Base-by-base conservation (phyloP, 2,888 invertebrate genomes). In the Acleris holmiana region DNA sequence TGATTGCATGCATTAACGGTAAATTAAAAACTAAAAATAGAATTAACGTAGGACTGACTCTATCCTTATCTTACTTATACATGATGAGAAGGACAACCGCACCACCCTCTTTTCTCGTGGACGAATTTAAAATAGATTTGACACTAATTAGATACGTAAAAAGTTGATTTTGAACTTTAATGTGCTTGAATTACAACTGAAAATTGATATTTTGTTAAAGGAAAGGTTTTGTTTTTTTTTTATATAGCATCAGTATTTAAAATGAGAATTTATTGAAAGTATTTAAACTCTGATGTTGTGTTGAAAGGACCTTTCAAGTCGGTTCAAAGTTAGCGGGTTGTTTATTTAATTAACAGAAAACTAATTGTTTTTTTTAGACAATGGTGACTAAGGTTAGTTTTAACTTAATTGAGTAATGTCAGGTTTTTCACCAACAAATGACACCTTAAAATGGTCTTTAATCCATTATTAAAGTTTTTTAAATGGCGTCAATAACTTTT, bases 101-200 rank as follows among this genome's bases (percentile, higher is more conserved):
- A 44, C 25, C 47, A 57, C 44, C 65, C 65, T 59, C 59, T 60
- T 55, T 55, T 65, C 55, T 46, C 49, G 55, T 55, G 15, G 46
- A 25, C 21, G 35, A 41, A 59, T 60, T 65, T 15, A 55, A 65
- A 65, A 65, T 65, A 65, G 65, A 65, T 55, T 18, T 57, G 65
- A 65, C 55, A 55, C 65, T 65, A 65, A 65, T 65, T 65, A 65
- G 17, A 49, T 13, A 21, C 10, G 23, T n/a, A 21, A 50, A 21
- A 49, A 17, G n/a, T 53, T 41, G 5, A 53, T 8, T 64, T 48
- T 59, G 29, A 59, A 48, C 64, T 59, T 4, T 59, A 59, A 2
- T 10, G 7, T 2, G 4, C 13, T 18, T 5, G 4, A 6, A 8
- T 44, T 19, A 50, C 21, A 35, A 4, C 1, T 18, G 54, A 60